phyloP scores from a whole-genome alignment of 2,888 invertebrate species.

The Pandemis heparana region DNA sequence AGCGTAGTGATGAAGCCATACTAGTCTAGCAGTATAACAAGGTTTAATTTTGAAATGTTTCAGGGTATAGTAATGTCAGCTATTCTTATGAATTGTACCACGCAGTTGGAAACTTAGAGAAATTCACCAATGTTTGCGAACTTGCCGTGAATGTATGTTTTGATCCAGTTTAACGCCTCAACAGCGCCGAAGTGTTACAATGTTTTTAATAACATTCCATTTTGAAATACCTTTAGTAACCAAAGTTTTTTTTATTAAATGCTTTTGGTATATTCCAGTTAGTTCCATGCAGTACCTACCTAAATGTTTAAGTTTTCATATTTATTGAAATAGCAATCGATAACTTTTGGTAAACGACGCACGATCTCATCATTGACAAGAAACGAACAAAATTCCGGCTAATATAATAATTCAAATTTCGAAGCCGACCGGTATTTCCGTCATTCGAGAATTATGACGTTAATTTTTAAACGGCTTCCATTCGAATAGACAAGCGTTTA shows the following conservation, averaged over 20 bases:
- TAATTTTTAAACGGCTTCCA: constrained; percentile 41
- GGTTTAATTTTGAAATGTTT: neutral
- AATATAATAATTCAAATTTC: constrained; percentile 5
- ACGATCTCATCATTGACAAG: neutral
- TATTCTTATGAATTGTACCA: constrained; percentile 44
- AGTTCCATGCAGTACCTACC: no score
- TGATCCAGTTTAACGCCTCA: constrained; percentile 11
- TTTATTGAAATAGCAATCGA: no score
- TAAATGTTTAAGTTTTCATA: no score
- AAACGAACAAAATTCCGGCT: neutral
- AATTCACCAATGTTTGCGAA: constrained; percentile 30
- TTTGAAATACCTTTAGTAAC: neutral
- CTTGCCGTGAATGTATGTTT: constrained; percentile 13
- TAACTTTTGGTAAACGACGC: no score
- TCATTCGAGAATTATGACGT: constrained; percentile 21
- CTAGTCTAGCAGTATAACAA: no score
- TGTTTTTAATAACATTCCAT: constrained; percentile 1
- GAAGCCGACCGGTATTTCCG: constrained; percentile 9
- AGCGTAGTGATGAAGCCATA: no score
- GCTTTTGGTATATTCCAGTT: no score
- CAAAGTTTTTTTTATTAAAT: no score
- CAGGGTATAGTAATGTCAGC: neutral
- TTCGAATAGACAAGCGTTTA: constrained; percentile 49
- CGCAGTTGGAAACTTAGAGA: constrained; percentile 25
- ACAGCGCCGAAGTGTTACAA: neutral